Evolutionary conservation across 2,888 invertebrate species (phyloP).

Genomic region (Pammene fasciana): DNA sequence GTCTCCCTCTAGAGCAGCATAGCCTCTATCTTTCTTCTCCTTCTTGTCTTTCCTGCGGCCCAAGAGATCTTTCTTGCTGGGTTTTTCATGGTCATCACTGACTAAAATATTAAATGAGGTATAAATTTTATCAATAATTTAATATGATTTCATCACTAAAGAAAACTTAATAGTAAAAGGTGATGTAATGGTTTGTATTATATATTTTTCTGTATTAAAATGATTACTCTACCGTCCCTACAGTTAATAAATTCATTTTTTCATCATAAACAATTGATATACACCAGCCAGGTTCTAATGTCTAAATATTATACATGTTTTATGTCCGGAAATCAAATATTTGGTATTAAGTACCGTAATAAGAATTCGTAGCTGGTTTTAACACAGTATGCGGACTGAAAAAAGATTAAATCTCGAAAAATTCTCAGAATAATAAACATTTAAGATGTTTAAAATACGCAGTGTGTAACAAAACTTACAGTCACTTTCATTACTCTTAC

Average conservation of each 20-base stretch:
- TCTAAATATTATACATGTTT: too few species aligned
- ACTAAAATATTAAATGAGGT: conserved; percentile 81
- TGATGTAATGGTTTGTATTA: too few species aligned
- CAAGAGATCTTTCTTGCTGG: conserved; percentile 90
- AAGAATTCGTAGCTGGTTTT: too few species aligned
- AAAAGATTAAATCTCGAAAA: neutral
- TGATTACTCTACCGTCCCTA: too few species aligned
- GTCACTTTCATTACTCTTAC: conserved; percentile 91
- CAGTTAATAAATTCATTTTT: too few species aligned
- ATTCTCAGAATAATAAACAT: neutral
- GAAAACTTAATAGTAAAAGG: too few species aligned
- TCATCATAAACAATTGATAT: too few species aligned
- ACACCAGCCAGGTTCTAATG: neutral
- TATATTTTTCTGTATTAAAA: too few species aligned
- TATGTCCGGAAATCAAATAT: too few species aligned
- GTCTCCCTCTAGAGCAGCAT: conserved; percentile 96
- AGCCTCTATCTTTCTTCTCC: conserved; percentile 92
- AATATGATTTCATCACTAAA: too few species aligned
- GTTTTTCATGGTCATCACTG: conserved; percentile 91
- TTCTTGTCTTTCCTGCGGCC: conserved; percentile 93
- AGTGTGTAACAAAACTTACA: conserved; percentile 82
- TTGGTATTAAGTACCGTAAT: too few species aligned
- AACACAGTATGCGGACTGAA: neutral
- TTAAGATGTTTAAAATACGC: conserved; percentile 21
- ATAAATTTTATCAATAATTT: too few species aligned